Evolutionary conservation across 2,888 invertebrate genomes (phyloP), one percentile per base, ranked within the genome.

Genomic region (Odontomyia ornata): DNA sequence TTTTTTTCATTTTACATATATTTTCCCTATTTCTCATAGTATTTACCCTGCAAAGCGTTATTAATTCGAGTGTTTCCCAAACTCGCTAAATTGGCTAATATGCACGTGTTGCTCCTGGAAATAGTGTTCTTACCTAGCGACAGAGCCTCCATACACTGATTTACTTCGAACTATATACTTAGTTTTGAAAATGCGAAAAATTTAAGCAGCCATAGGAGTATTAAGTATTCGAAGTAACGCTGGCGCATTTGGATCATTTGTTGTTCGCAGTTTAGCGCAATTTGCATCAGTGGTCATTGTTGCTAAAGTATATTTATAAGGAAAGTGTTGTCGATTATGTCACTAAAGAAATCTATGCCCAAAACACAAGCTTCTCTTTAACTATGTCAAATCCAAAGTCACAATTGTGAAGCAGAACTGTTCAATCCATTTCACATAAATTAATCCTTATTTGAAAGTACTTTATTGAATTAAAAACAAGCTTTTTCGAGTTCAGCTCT

Each of bases 61-160:
- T n/a, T n/a, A n/a, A n/a, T n/a, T n/a, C n/a, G n/a, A n/a, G n/a
- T n/a, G n/a, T n/a, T n/a, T n/a, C n/a, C 30, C 23, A 60, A 23
- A 36, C 28, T 30, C 2, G 36, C 69, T 25, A 25, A 46, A 73
- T 11, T 36, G 57, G 57, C 57, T 57, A 60, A 36, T 73, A 73
- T 60, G 73, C 73, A 73, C 73, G 73, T 73, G 73, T 73, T 73
- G 57, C 13, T 18, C 60, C 60, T 57, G 23, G 7, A 5, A 36
- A 60, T n/a, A n/a, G n/a, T 56, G 3, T 60, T 25, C 21, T 28
- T 73, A 60, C 52, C 13, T 52, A 52, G 15, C 52, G 7, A 18
- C 52, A 52, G 2, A 4, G 52, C 36, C 5, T 9, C 52, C n/a
- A n/a, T 52, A 9, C 52, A 9, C 43, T 43, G 43, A 9, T 43